Evolutionary conservation across 1,140 invertebrate genomes (phyloP).

Genomic region (Colletes latitarsis): DNA sequence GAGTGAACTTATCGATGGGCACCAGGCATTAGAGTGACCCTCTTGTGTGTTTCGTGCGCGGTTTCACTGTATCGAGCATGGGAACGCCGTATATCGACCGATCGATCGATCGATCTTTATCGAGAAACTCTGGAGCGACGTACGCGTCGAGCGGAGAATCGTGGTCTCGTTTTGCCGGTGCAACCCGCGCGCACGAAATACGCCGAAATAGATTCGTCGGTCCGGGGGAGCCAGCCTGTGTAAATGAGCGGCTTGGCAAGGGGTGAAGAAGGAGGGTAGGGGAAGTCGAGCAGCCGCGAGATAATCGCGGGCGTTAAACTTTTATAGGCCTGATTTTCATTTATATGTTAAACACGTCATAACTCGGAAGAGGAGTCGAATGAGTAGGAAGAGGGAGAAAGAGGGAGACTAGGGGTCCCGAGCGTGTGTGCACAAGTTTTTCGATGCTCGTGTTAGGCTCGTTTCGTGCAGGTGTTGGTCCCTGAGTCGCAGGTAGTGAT

Average conservation of each 20-base stretch:
- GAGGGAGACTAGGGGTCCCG: background rate
- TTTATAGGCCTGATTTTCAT: slow-evolving; percentile 77
- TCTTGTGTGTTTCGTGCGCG: no score
- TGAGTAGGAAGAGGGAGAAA: background rate
- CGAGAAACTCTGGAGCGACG: no score
- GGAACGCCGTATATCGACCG: no score
- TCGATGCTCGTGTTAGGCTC: slow-evolving; percentile 26
- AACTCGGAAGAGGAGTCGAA: slow-evolving; percentile 49
- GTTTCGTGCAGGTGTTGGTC: slow-evolving; percentile 38
- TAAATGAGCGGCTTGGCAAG: slow-evolving; percentile 51
- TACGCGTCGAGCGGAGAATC: background rate
- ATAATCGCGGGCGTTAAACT: slow-evolving; percentile 73
- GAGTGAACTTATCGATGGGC: no score
- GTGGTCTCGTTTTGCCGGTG: slow-evolving; percentile 20
- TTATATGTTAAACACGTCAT: slow-evolving; percentile 77
- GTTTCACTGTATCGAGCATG: no score
- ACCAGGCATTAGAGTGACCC: no score
- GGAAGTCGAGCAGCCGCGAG: slow-evolving; percentile 44
- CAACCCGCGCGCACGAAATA: slow-evolving; percentile 33
- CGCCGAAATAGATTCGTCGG: slow-evolving; percentile 70
- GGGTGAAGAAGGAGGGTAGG: slow-evolving; percentile 1
- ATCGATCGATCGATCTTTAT: no score
- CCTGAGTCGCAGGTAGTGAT: slow-evolving; percentile 37
- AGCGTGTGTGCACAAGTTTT: slow-evolving; percentile 5
- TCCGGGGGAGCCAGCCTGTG: slow-evolving; percentile 59